Evolutionary conservation across 2,888 invertebrate genomes (phyloP), one percentile per base, ranked within the genome.

Genomic region (Noctua janthe): DNA sequence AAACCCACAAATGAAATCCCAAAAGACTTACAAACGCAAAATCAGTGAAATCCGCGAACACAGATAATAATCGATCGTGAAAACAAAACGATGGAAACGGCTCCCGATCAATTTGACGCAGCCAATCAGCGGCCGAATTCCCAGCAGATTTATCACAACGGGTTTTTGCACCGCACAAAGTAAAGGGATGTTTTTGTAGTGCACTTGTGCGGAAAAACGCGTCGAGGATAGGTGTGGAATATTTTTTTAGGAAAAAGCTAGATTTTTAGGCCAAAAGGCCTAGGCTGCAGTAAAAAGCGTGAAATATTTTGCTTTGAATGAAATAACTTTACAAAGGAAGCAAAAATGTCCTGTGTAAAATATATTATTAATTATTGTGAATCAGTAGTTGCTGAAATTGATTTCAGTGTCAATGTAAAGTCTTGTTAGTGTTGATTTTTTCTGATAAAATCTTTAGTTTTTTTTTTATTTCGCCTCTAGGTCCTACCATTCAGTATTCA

Each of bases 41-140:
- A 82, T 84, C 84, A 76, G 56, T 66, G 43, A 83, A 76, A 78
- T 64, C 78, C 74, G 59, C 75, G 67, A 71, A 73, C 73, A 56
- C 73, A 47, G 59, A 66, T 84, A 71, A 78, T 85, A 85, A 88
- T 83, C 78, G 83, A 81, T 81, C 51, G 73, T 47, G 43, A 76
- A 80, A 85, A 87, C 77, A 86, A 89, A 89, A 84, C 73, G 72
- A 86, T n/a, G 43, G 66, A 71, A 73, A 75, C 76, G 56, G 62
- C 81, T 64, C 73, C 0, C 78, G 79, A 83, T 71, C 89, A 85
- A 85, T 85, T 87, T 82, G 85, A 80, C 78, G 85, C 70, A 85
- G 84, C 78, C 89, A 89, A 89, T 89, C 89, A 89, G 80, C 89
- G 87, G 56, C 29, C 43, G 82, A 72, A 89, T 84, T 87, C 89